Base-by-base conservation (phyloP, 2,888 invertebrate genomes). In the Phalera bucephala region DNA sequence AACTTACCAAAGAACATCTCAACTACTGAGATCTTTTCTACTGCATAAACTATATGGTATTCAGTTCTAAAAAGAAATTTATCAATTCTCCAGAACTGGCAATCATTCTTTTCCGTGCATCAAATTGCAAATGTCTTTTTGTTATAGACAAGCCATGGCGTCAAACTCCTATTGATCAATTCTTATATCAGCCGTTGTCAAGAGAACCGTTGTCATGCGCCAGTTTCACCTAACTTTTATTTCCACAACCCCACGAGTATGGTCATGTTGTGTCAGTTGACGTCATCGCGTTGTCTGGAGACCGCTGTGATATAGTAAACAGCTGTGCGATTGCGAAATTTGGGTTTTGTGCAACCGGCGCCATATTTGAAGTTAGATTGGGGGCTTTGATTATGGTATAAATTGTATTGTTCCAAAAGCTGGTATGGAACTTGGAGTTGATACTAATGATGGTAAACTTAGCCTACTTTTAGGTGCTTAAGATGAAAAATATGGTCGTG, bases 201-300 rank as follows among this genome's bases (percentile, higher is more conserved):
- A 50, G 69, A 45, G 45, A 65, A 64, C 63, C 50, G 68, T 70
- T 67, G 72, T 64, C 62, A 70, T 69, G 74, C 72, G 63, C 50
- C 50, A 59, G 45, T 53, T 45, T 36, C 9, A 15, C 13, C 14
- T 23, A 28, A 22, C 31, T 31, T 26, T 48, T 29, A 42, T 36
- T 38, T 33, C 28, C 29, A 21, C 22, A 30, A 31, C 34, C 36
- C 52, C 30, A 44, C 46, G 49, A 42, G 40, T 54, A 36, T 40
- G 29, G 38, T 3, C 31, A 42, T 34, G 21, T 38, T 30, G 20
- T 19, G 19, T 17, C 39, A 43, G 39, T 28, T 39, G 33, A 52
- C 43, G 43, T 45, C 28, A 46, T 26, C 7, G 14, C 29, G 51
- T 44, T 46, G 44, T 41, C 36, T 46, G 32, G 46, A 32, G 36